These are phyloP conservation scores for Orthosia cruda DNA, from an alignment of 2,888 invertebrate genomes.

Conservation along the genomic window DNA sequence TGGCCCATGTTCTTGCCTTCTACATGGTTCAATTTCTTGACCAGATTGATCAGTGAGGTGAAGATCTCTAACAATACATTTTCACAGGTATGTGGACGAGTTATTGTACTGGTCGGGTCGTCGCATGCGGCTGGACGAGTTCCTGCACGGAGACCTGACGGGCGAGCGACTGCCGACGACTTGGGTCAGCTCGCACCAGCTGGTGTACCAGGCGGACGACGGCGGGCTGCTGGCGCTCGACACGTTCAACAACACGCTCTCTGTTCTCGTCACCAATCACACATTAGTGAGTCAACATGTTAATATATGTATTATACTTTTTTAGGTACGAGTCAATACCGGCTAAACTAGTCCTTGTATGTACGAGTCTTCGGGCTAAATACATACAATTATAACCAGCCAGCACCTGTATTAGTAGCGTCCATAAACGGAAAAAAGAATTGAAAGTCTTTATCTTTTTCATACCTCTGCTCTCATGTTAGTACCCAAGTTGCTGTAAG, in stretches of 20 bases:
- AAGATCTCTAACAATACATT: neutral
- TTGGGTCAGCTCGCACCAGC: constrained; percentile 96
- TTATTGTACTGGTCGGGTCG: constrained; percentile 97
- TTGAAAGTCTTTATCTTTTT: constrained; percentile 22
- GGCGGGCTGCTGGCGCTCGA: constrained; percentile 96
- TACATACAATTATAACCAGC: neutral
- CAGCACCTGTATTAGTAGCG: neutral
- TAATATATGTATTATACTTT: neutral
- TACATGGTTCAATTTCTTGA: neutral
- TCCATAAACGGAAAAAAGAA: constrained; percentile 15
- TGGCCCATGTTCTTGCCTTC: neutral
- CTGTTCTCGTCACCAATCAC: constrained; percentile 96
- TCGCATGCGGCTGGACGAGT: constrained; percentile 96
- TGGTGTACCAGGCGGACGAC: constrained; percentile 97
- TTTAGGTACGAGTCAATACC: neutral
- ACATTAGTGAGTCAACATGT: constrained; percentile 93
- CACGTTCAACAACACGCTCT: constrained; percentile 95
- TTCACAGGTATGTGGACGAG: constrained; percentile 95
- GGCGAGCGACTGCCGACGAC: constrained; percentile 95
- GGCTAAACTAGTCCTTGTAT: neutral
- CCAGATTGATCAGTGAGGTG: neutral
- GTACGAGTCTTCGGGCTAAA: neutral
- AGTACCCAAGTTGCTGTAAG: constrained; percentile 63
- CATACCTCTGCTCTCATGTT: constrained; percentile 48
- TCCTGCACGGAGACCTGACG: constrained; percentile 95